These are phyloP conservation scores for Perca flavescens DNA, from an alignment of 2,113 vertebrate species.

Conservation along the genomic window DNA sequence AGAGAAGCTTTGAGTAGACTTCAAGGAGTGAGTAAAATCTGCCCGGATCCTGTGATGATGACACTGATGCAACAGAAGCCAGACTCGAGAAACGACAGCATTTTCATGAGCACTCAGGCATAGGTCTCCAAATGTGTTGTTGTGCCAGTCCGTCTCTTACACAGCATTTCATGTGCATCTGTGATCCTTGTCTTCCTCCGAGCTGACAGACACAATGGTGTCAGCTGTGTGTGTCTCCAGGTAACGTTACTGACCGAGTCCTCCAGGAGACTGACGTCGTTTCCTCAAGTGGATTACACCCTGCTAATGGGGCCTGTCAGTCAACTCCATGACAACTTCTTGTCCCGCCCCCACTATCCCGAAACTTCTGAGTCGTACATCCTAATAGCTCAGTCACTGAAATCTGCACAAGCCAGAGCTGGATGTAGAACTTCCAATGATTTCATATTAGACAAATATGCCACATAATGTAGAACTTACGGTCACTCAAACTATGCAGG, in stretches of 20 bases:
- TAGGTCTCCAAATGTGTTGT: slow-evolving; percentile 8
- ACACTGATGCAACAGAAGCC: slow-evolving; percentile 8
- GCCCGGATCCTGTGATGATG: slow-evolving; percentile 20
- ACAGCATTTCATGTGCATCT: slow-evolving; percentile 4
- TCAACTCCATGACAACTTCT: slow-evolving; percentile 51
- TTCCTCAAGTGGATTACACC: slow-evolving; percentile 76
- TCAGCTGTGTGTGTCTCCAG: slow-evolving; percentile 5
- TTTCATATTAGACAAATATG: background rate
- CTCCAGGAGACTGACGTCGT: slow-evolving; percentile 70
- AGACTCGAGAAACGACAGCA: background rate
- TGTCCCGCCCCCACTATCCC: slow-evolving; percentile 39
- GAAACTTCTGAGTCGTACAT: slow-evolving; percentile 4
- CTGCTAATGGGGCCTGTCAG: slow-evolving; percentile 54
- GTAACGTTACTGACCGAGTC: slow-evolving; percentile 48
- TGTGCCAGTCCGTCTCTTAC: background rate
- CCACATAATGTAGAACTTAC: background rate
- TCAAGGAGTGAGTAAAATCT: slow-evolving; percentile 39
- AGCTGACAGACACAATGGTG: background rate
- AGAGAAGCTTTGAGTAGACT: background rate
- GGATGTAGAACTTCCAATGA: background rate
- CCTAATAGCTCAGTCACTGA: background rate
- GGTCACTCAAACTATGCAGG: background rate
- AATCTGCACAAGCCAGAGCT: background rate
- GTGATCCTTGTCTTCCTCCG: background rate
- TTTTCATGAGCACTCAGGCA: background rate